Evolutionary conservation across 2,888 invertebrate species (phyloP), one percentile per base, ranked within the genome.

Genomic region (Hymenopus coronatus): DNA sequence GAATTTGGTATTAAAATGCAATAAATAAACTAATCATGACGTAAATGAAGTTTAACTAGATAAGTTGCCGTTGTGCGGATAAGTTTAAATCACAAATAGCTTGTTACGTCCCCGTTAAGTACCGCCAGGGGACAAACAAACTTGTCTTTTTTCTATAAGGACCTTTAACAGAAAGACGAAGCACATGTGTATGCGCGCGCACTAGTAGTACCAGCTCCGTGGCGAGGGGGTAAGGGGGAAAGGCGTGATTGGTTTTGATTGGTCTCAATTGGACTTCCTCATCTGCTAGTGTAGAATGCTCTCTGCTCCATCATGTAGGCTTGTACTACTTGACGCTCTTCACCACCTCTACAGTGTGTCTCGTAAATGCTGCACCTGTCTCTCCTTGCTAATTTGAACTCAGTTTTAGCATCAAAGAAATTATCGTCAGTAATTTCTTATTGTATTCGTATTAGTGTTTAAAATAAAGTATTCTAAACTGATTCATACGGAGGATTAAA

Each of bases 221-320:
- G 81, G 82, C 40, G 82, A 82, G 46, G 46, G 46, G 40, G 85
- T 46, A n/a, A 15, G 85, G 85, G 87, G 83, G 88, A 82, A 40
- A 27, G 81, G 82, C 88, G 88, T 89, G 88, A 89, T 89, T 89
- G 88, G 85, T 33, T 89, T 85, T 89, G 88, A 89, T 89, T 89
- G 89, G 83, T 89, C 89, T 89, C 85, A 89, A 89, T 89, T 89
- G 89, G 86, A 89, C 89, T 89, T 89, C 89, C 89, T 89, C 89
- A 89, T 89, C 89, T 89, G 83, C 40, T 30, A 54, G 82, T 82
- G 84, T 54, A 87, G 87, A 87, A 87, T 82, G 87, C 84, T 28
- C 54, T 54, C 27, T 85, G 33, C 27, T 54, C 46, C 46, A 28
- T 40, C 30, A 40, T 82, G 82, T 27, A 82, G 54, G 82, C 46